A percentile compares a stretch with the other conserved stretches of the same genome.
These are phyloP conservation scores for Meteorus colon DNA, from an alignment of 2,888 invertebrate genomes.

Conservation along the genomic window DNA sequence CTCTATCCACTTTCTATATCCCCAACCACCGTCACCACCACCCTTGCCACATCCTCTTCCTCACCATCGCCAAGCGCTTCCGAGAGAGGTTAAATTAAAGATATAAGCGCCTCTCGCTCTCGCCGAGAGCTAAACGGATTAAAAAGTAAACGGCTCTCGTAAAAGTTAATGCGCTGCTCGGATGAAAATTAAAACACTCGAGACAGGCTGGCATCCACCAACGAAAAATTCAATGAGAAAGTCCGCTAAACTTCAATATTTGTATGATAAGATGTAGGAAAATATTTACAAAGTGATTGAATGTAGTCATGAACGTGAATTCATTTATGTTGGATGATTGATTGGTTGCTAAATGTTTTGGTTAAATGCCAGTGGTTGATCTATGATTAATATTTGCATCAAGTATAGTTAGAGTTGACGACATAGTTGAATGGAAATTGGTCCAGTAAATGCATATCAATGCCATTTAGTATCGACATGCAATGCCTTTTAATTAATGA, in stretches of 20 bases:
- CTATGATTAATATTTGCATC: too few species aligned
- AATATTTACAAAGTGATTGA: too few species aligned
- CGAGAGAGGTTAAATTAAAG: slow-evolving; percentile 59
- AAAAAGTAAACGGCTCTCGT: slow-evolving; percentile 71
- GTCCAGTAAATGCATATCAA: too few species aligned
- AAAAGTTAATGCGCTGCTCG: slow-evolving; percentile 70
- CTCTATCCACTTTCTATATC: slow-evolving; percentile 25
- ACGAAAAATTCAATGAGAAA: slow-evolving; percentile 33
- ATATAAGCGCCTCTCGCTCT: slow-evolving; percentile 55
- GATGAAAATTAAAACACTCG: slow-evolving; percentile 72
- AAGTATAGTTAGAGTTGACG: too few species aligned
- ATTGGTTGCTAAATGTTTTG: too few species aligned
- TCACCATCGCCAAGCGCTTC: slow-evolving; percentile 29
- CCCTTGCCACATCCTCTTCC: slow-evolving; percentile 25
- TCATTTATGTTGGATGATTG: too few species aligned
- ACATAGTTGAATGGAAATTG: too few species aligned
- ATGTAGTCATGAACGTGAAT: too few species aligned
- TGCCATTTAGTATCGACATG: too few species aligned
- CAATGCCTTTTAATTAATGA: too few species aligned
- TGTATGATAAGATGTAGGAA: neutral
- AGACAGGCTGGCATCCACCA: slow-evolving; percentile 48
- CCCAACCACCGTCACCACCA: slow-evolving; percentile 22
- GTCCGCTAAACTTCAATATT: neutral
- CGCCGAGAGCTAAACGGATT: slow-evolving; percentile 68
- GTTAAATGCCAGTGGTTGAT: too few species aligned